Evolutionary conservation across 2,113 vertebrate genomes (phyloP), one percentile per base, ranked within the genome.

Genomic region (Podarcis muralis): DNA sequence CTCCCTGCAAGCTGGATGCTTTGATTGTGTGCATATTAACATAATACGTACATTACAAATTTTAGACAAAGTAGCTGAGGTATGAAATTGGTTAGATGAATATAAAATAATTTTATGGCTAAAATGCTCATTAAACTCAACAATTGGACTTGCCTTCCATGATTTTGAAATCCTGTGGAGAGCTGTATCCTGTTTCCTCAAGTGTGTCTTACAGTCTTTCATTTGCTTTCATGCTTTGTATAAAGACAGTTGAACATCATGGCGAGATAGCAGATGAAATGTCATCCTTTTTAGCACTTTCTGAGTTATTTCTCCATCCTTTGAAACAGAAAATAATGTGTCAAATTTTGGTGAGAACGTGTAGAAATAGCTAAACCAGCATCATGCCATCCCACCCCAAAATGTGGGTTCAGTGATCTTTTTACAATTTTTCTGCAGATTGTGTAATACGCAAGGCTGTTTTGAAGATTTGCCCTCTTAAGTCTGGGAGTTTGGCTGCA

Each of bases 21-120:
- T 92, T 91, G 89, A 93, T 93, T 94, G n/a, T 12, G 1, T 91
- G 53, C 22, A 6, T 92, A 69, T 92, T 92, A 83, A 82, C 90
- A 78, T 92, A 91, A 92, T 87, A 43, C 75, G 43, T 66, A 78
- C 92, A 84, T 93, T 87, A 48, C 8, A 66, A 91, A 53, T 84
- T 87, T 15, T 40, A 86, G 32, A 35, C 18, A 72, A 92, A 68
- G 80, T 43, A 89, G 86, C 93, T 88, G 77, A 87, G 79, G 57
- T 90, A 91, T 78, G 71, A 95, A 94, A 92, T 76, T 8, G 48
- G n/a, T 30, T 93, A 94, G 84, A 84, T 89, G 83, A 91, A 92
- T 94, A 87, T 92, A 90, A 92, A 92, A 92, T 92, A 90, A 69
- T 92, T 92, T 71, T 83, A 2, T 78, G 93, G 66, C 86, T 65